Evolutionary conservation across 2,888 invertebrate genomes (phyloP).

Genomic region (Polymixis flavicincta): DNA sequence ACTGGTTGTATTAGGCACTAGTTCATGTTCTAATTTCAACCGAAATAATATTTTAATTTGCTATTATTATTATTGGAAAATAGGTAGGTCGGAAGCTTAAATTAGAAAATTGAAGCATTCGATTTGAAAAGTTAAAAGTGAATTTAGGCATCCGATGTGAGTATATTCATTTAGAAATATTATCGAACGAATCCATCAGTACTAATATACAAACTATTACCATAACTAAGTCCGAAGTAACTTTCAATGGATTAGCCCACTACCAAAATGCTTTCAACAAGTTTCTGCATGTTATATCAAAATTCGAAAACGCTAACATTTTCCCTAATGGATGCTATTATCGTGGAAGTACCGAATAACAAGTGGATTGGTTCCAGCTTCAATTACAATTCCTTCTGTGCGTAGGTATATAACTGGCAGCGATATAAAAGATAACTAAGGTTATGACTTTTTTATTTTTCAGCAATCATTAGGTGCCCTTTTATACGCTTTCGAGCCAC

Average conservation of each 20-base stretch:
- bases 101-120: neutral
- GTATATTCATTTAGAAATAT: neutral
- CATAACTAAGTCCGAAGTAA: neutral
- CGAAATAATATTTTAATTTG: no score
- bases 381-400: conserved; percentile 62
- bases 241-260: conserved; percentile 17
- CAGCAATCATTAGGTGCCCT: conserved; percentile 38
- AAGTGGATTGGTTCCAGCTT: conserved; percentile 69
- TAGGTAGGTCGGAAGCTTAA: neutral
- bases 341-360: conserved; percentile 65
- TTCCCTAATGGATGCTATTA: conserved; percentile 65
- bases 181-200: neutral
- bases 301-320: conserved; percentile 44
- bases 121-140: neutral
- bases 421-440: conserved; percentile 44
- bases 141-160: neutral
- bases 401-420: conserved; percentile 50
- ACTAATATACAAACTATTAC: neutral
- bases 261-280: conserved; percentile 44
- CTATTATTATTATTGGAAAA: neutral
- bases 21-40: neutral
- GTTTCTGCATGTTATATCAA: conserved; percentile 45
- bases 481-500: conserved; percentile 43
- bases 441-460: conserved; percentile 57
- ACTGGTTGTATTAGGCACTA: neutral